phyloP scores from a whole-genome alignment of 2,797 vertebrate species.

The Lates japonicus region DNA sequence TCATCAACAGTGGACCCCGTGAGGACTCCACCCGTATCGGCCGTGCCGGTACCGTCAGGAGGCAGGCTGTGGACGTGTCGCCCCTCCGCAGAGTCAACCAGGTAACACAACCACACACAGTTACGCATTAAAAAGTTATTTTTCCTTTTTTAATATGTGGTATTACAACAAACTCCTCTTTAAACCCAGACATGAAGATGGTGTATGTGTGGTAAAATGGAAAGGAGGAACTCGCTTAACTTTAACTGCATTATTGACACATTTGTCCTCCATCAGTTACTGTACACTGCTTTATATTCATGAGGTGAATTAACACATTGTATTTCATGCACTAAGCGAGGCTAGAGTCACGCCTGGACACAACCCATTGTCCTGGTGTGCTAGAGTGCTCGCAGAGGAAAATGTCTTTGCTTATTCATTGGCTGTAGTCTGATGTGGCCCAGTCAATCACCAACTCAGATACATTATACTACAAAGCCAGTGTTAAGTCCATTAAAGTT shows the following conservation, averaged over 20 bases:
- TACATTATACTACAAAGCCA: slow-evolving; percentile 52
- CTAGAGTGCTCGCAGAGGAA: slow-evolving; percentile 87
- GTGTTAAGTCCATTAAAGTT: not conserved
- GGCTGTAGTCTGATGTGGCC: slow-evolving; percentile 81
- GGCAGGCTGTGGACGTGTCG: slow-evolving; percentile 96
- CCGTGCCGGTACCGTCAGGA: slow-evolving; percentile 93
- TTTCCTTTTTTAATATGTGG: not conserved
- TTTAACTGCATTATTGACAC: not conserved
- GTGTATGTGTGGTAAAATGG: not conserved
- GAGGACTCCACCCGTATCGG: slow-evolving; percentile 97
- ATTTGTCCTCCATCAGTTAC: not conserved
- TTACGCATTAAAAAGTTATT: not conserved
- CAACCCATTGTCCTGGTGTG: slow-evolving; percentile 80
- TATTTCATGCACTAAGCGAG: slow-evolving; percentile 63
- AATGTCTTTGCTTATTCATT: slow-evolving; percentile 87
- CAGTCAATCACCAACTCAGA: slow-evolving; percentile 87
- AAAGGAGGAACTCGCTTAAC: not conserved
- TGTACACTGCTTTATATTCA: not conserved
- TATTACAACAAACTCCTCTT: not conserved
- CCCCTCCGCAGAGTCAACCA: slow-evolving; percentile 95
- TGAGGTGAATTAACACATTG: not conserved
- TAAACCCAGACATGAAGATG: not conserved
- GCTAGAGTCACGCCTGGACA: slow-evolving; percentile 85
- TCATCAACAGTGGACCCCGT: slow-evolving; percentile 96
- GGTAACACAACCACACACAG: slow-evolving; percentile 76